Conservation (phyloP, 2,797 vertebrate species). For the Periophthalmus magnuspinnatus region DNA sequence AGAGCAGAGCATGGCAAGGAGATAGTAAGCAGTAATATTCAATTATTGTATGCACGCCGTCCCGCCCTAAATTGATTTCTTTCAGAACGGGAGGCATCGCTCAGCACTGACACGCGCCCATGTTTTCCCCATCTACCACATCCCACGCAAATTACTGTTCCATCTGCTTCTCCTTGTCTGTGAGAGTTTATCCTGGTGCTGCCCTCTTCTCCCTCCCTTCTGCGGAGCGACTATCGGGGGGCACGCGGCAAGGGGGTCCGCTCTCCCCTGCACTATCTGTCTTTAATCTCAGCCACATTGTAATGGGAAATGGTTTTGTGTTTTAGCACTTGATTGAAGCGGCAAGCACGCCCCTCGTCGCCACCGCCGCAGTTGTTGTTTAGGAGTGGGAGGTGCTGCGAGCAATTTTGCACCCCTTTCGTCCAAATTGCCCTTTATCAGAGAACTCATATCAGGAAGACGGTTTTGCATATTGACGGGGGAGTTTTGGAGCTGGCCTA, state of each 20-base stretch:
- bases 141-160: constrained; percentile 85
- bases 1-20: constrained; percentile 63
- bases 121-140: constrained; percentile 81
- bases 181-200: constrained; percentile 53
- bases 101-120: constrained; percentile 80
- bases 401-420: constrained; percentile 49
- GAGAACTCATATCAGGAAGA: constrained; percentile 60
- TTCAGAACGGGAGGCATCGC: constrained; percentile 79
- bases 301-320: constrained; percentile 83
- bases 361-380: constrained; percentile 46
- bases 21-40: constrained; percentile 82
- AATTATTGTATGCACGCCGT: constrained; percentile 83
- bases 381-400: constrained; percentile 63
- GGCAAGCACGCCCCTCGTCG: constrained; percentile 54
- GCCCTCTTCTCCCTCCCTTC: constrained; percentile 41
- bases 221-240: constrained; percentile 56
- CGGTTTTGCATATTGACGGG: constrained; percentile 58
- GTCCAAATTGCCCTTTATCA: constrained; percentile 61
- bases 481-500: constrained; percentile 58
- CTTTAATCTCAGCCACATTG: constrained; percentile 80
- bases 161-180: constrained; percentile 78
- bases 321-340: constrained; percentile 79
- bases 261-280: constrained; percentile 69
- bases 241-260: constrained; percentile 58
- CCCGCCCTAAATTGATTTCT: constrained; percentile 82